Evolutionary conservation across 2,113 vertebrate species (phyloP).

Genomic region (Microcebus ravelobensis): DNA sequence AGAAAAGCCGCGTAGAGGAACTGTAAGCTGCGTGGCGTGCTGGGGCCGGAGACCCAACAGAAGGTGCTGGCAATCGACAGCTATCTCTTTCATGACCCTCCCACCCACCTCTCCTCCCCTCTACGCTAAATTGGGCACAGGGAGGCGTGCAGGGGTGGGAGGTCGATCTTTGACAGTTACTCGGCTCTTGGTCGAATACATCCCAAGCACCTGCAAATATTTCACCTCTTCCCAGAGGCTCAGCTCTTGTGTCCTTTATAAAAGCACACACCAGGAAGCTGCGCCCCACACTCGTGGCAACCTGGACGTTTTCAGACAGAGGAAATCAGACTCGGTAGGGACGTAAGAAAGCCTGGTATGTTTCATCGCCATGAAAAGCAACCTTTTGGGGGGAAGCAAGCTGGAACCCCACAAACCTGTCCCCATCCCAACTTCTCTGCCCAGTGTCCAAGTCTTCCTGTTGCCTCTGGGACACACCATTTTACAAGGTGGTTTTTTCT

Average conservation of each 20-base stretch:
- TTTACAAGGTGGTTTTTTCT: background rate
- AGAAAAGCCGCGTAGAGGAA: background rate
- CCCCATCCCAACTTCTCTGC: background rate
- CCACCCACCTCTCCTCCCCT: too few relatives aligned
- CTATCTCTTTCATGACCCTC: background rate
- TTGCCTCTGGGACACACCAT: background rate
- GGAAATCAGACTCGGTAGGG: background rate
- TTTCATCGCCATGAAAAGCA: background rate
- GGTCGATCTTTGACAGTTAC: background rate
- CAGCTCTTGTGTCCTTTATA: background rate
- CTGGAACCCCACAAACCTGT: background rate
- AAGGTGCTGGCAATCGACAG: background rate
- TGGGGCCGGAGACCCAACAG: rapidly evolving
- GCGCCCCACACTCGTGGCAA: background rate
- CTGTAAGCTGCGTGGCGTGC: background rate
- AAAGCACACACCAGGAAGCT: background rate
- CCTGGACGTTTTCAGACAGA: background rate
- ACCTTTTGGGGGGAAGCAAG: background rate
- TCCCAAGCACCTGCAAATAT: background rate
- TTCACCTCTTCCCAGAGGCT: background rate
- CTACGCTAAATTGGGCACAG: background rate
- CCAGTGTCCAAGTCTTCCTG: background rate
- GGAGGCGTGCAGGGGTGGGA: background rate
- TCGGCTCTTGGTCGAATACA: background rate
- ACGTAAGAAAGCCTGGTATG: rapidly evolving